Conservation (phyloP, 2,797 vertebrate species). For the Falco biarmicus region DNA sequence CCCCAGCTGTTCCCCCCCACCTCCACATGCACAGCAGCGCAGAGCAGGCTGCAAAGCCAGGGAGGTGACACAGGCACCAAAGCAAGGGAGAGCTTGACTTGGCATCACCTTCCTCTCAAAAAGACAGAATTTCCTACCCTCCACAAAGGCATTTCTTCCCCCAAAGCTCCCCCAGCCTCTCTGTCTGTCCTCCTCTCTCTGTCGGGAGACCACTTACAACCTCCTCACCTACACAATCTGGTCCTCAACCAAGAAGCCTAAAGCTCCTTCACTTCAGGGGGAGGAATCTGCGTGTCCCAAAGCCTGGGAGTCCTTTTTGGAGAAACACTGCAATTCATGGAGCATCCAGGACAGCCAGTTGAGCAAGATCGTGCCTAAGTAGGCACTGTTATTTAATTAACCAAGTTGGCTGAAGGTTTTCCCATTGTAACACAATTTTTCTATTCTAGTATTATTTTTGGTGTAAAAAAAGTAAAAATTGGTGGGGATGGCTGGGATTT, state of each 20-base stretch:
- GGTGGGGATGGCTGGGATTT: neutral
- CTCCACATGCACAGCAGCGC: fast-evolving
- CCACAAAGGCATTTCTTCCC: neutral
- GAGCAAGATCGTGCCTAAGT: neutral
- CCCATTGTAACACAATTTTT: constrained; percentile 46
- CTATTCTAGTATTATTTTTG: constrained; percentile 56
- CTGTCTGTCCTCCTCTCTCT: neutral
- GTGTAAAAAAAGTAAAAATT: neutral
- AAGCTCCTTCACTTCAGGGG: neutral
- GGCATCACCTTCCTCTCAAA: neutral
- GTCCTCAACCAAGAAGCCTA: neutral
- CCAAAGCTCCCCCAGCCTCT: neutral
- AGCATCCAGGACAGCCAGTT: neutral
- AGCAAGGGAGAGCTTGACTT: neutral
- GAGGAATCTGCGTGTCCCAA: neutral
- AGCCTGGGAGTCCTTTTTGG: neutral
- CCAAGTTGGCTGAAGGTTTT: constrained; percentile 35
- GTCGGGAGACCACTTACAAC: neutral
- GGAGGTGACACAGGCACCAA: neutral
- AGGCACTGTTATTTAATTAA: constrained; percentile 35
- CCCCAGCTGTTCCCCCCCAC: neutral
- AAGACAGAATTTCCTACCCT: neutral
- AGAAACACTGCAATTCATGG: neutral
- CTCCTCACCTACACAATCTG: neutral
- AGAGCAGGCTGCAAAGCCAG: neutral